Evolutionary conservation across 2,888 invertebrate genomes (phyloP).

Genomic region (Rhagonycha lutea): DNA sequence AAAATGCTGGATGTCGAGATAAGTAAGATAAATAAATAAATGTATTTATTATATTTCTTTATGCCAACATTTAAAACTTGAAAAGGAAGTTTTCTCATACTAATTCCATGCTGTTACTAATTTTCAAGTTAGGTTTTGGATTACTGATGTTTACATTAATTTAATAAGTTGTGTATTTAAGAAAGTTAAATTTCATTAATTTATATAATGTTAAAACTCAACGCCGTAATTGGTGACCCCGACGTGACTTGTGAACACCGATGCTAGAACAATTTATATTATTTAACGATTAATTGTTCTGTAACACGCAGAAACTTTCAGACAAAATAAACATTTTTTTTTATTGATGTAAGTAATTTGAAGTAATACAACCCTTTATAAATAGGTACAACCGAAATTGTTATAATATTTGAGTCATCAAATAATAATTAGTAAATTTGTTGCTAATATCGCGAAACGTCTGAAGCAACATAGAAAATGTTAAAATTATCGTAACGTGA

Average conservation of each 20-base stretch:
- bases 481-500: slow-evolving; percentile 16
- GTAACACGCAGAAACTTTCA: neutral
- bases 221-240: neutral
- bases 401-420: neutral
- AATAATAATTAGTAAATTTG: neutral
- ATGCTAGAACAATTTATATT: neutral
- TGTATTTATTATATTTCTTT: neutral
- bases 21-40: neutral
- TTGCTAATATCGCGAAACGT: neutral
- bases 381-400: no score
- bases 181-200: neutral
- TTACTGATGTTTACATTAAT: neutral
- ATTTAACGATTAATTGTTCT: neutral
- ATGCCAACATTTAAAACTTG: neutral
- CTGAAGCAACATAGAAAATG: neutral
- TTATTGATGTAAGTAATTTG: neutral
- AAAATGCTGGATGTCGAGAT: neutral
- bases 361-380: neutral
- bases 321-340: neutral
- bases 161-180: neutral
- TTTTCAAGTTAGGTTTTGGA: neutral
- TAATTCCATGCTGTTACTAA: neutral
- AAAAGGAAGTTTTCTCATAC: neutral
- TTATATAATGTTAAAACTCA: neutral
- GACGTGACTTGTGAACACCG: neutral